Evolutionary conservation across 2,113 vertebrate genomes (phyloP), one percentile per base, ranked within the genome.

Genomic region (Sorex araneus): DNA sequence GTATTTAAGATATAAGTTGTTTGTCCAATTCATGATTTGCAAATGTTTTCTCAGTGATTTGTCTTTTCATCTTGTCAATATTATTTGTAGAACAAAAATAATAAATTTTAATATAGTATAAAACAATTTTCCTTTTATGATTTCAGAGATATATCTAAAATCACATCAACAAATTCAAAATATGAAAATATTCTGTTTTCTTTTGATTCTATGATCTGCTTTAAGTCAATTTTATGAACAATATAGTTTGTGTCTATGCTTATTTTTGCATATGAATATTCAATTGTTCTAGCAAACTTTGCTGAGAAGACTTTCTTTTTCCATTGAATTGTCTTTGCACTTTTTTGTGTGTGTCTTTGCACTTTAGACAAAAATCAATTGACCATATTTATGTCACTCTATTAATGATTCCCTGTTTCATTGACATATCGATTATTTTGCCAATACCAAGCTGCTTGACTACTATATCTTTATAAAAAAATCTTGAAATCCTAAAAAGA

Each of bases 221-320:
- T 79, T 67, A 19, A 84, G 43, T 57, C 25, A 84, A 45, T 47
- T 84, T 79, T 78, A 32, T 66, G 66, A 40, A 78, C 32, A 3
- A 32, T 71, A 0, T 60, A 30, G 40, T 66, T n/a, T 71, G 47
- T 77, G 21, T 91, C 63, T 77, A 83, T 6, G 8, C 43, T 70
- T 1, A 32, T 43, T 69, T 70, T 87, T 77, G 67, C 50, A 25
- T 15, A 21, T 36, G 11, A 25, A 30, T 69, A 10, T 78, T 75
- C 54, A 77, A 50, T 66, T 47, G 18, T 67, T 67, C 16, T 15
- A 75, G 19, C 18, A 71, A 60, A 45, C 45, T 81, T 66, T 82
- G 8, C 54, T 60, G 81, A 86, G 91, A 92, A 63, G 40, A 32
- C n/a, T 79, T 25, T 63, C 27, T 78, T 87, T 87, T n/a, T 75